A percentile compares a stretch with the other conserved stretches of the same genome.
These are phyloP conservation scores for Corythaixoides concolor DNA, from an alignment of 2,113 vertebrate genomes.

Conservation along the genomic window DNA sequence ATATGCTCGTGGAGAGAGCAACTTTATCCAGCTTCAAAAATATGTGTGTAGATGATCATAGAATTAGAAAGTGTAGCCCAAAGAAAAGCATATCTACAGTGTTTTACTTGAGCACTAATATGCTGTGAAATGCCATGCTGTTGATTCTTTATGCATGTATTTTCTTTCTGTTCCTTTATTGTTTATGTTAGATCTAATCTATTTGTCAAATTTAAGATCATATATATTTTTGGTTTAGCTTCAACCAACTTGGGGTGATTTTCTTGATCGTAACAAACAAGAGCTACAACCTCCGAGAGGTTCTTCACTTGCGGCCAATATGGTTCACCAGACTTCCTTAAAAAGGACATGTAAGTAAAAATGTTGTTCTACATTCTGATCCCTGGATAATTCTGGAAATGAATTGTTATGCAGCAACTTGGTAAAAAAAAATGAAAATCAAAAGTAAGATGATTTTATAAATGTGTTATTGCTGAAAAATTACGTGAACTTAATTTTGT, in stretches of 20 bases:
- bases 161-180: background rate
- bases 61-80: background rate
- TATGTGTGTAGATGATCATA: background rate
- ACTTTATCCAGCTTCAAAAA: background rate
- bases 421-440: slow-evolving; percentile 17
- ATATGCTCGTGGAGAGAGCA: background rate
- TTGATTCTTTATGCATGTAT: background rate
- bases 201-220: background rate
- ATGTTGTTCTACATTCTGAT: background rate
- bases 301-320: slow-evolving; percentile 61
- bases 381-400: background rate
- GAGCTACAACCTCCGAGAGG: slow-evolving; percentile 77
- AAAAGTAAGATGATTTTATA: slow-evolving; percentile 27
- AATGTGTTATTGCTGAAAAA: slow-evolving; percentile 45
- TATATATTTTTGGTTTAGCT: slow-evolving; percentile 51
- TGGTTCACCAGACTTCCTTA: slow-evolving; percentile 77
- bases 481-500: slow-evolving; percentile 61
- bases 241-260: slow-evolving; percentile 89
- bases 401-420: background rate
- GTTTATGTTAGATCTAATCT: background rate
- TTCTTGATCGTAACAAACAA: slow-evolving; percentile 84
- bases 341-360: slow-evolving; percentile 84
- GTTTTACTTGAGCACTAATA: background rate
- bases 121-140: background rate
- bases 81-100: background rate